phyloP scores from a whole-genome alignment of 2,113 vertebrate genomes.

The Poecilia latipinna region DNA sequence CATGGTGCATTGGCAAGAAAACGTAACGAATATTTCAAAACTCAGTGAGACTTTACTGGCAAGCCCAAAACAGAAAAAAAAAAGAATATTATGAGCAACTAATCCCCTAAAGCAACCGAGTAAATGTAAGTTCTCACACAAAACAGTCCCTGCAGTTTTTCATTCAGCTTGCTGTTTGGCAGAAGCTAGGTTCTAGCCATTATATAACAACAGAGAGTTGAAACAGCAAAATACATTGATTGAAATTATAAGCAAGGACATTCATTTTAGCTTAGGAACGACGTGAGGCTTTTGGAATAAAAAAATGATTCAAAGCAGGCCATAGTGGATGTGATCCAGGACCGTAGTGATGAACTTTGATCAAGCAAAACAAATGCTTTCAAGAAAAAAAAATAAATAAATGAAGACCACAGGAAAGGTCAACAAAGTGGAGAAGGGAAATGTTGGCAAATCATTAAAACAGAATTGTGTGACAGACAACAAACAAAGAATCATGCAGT shows the following conservation, averaged over 20 bases:
- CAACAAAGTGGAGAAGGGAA: conserved; percentile 13
- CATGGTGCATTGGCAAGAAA: conserved; percentile 29
- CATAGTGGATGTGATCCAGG: conserved; percentile 49
- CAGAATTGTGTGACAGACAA: conserved; percentile 11
- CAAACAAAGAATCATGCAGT: conserved; percentile 32
- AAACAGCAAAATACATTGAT: conserved; percentile 41
- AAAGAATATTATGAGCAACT: conserved; percentile 3
- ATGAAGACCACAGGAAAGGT: conserved; percentile 24
- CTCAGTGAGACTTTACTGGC: conserved; percentile 11
- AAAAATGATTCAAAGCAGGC: conserved; percentile 56
- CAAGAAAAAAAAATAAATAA: conserved; percentile 25
- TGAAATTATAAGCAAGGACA: conserved; percentile 47
- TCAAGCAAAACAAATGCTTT: conserved; percentile 38
- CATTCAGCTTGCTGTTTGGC: conserved; percentile 25
- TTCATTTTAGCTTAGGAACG: conserved; percentile 61
- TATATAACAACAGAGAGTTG: conserved; percentile 46
- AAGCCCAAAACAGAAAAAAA: conserved; percentile 24
- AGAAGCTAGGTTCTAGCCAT: conserved; percentile 27
- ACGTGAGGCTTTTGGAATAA: conserved; percentile 33
- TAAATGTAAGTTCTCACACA: background rate
- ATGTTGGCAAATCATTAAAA: conserved; percentile 33
- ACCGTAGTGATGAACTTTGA: conserved; percentile 39
- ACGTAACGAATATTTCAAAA: conserved; percentile 20
- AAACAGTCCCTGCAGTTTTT: conserved; percentile 28
- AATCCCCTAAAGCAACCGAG: background rate